Percentiles rank a stretch among this genome's conserved stretches.
Evolutionary conservation across 2,797 vertebrate species (phyloP).

Genomic region (Salarias fasciatus): DNA sequence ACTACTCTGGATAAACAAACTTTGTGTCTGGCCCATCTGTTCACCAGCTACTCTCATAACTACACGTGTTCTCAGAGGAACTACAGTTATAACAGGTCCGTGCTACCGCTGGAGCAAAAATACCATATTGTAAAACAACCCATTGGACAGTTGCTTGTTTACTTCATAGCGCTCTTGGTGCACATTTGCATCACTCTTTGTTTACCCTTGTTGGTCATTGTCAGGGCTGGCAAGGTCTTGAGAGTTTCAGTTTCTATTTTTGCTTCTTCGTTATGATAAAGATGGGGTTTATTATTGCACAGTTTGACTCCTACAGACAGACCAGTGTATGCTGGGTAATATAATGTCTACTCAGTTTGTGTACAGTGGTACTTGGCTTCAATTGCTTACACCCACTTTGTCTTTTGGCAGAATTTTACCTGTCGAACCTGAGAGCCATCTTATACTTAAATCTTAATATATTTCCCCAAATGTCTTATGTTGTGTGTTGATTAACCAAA

Average conservation of each 20-base stretch:
- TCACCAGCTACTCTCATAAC: slow-evolving; percentile 68
- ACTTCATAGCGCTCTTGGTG: slow-evolving; percentile 66
- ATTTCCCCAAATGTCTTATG: slow-evolving; percentile 51
- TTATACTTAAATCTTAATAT: slow-evolving; percentile 51
- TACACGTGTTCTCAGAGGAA: slow-evolving; percentile 62
- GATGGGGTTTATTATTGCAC: slow-evolving; percentile 55
- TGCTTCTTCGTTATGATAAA: slow-evolving; percentile 42
- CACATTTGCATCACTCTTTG: slow-evolving; percentile 64
- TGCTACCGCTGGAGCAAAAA: slow-evolving; percentile 59
- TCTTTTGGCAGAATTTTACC: slow-evolving; percentile 33
- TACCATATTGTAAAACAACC: slow-evolving; percentile 59
- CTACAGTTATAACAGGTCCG: slow-evolving; percentile 53
- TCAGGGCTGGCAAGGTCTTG: slow-evolving; percentile 51
- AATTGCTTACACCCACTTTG: slow-evolving; percentile 44
- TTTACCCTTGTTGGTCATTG: slow-evolving; percentile 60
- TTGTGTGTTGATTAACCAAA: slow-evolving; percentile 72
- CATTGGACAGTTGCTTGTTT: slow-evolving; percentile 69
- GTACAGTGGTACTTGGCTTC: slow-evolving; percentile 52
- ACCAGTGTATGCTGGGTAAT: slow-evolving; percentile 40
- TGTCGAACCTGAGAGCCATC: slow-evolving; percentile 53
- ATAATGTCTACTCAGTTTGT: slow-evolving; percentile 39
- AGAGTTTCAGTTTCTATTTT: slow-evolving; percentile 56
- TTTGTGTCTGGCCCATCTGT: slow-evolving; percentile 74
- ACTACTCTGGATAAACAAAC: slow-evolving; percentile 77
- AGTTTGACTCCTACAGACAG: slow-evolving; percentile 47